phyloP scores from a whole-genome alignment of 2,113 vertebrate genomes.

The Pagrus major region DNA sequence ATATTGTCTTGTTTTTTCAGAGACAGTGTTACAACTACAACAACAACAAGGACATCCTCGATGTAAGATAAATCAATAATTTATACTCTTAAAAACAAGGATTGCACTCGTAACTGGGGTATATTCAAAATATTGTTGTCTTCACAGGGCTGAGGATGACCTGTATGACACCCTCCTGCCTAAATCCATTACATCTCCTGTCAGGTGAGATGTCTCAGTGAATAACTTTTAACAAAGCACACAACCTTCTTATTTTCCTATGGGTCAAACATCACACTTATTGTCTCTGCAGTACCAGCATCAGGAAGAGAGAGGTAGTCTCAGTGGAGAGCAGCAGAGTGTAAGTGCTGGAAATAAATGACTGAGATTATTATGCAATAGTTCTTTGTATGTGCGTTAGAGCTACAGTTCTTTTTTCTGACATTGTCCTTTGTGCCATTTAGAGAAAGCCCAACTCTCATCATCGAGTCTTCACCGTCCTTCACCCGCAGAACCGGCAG shows the following conservation, averaged over 20 bases:
- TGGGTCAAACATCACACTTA: slow-evolving; percentile 1
- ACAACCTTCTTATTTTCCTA: background rate
- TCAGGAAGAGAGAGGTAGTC: slow-evolving; percentile 47
- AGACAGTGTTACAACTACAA: slow-evolving; percentile 37
- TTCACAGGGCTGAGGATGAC: slow-evolving; percentile 71
- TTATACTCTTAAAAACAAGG: background rate
- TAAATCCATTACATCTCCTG: slow-evolving; percentile 48
- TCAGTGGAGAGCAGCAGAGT: slow-evolving; percentile 57
- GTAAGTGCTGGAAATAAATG: slow-evolving; percentile 40
- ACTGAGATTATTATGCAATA: background rate
- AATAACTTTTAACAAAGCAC: background rate
- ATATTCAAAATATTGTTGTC: background rate
- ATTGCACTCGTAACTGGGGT: background rate
- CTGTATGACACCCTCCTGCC: slow-evolving; percentile 75
- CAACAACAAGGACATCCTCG: slow-evolving; percentile 38
- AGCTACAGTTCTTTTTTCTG: slow-evolving; percentile 3
- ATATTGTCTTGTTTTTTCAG: slow-evolving; percentile 43
- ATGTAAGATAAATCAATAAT: slow-evolving; percentile 49
- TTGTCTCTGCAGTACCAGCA: slow-evolving; percentile 31
- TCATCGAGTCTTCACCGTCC: slow-evolving; percentile 26
- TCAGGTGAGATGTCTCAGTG: slow-evolving; percentile 55
- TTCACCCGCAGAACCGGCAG: slow-evolving; percentile 53
- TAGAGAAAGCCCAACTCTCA: slow-evolving; percentile 58
- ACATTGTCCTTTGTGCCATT: slow-evolving; percentile 5
- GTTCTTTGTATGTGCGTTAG: background rate